These are phyloP conservation scores for Odontocolon sp. DNA, from an alignment of 2,888 invertebrate genomes.

Conservation along the genomic window DNA sequence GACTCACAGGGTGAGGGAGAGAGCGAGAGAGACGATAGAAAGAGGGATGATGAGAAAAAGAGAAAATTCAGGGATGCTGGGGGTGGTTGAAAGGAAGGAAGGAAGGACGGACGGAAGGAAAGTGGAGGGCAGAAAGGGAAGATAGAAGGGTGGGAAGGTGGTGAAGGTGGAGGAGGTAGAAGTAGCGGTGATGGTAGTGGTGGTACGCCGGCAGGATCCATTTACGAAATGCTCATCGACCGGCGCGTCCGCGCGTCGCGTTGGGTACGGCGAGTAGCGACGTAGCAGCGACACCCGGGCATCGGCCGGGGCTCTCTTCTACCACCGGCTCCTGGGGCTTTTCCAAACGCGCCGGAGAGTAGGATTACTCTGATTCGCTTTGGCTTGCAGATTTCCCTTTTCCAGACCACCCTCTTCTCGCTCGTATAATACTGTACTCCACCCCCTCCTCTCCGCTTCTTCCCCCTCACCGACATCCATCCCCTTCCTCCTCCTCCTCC, in stretches of 20 bases:
- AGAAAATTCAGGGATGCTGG: slow-evolving; percentile 37
- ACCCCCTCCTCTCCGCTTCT: not conserved
- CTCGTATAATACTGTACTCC: slow-evolving; percentile 55
- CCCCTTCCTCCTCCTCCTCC: not conserved
- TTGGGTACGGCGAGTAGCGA: slow-evolving; percentile 50
- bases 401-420: slow-evolving; percentile 57
- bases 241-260: slow-evolving; percentile 62
- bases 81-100: slow-evolving; percentile 36
- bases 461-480: not conserved
- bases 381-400: slow-evolving; percentile 79
- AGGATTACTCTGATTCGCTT: slow-evolving; percentile 80
- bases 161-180: slow-evolving; percentile 40
- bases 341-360: slow-evolving; percentile 74
- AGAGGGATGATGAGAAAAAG: slow-evolving; percentile 27
- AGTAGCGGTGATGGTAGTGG: slow-evolving; percentile 35
- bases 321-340: slow-evolving; percentile 65
- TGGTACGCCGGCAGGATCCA: slow-evolving; percentile 70
- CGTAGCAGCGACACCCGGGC: slow-evolving; percentile 59
- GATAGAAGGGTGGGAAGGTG: slow-evolving; percentile 29
- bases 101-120: slow-evolving; percentile 58
- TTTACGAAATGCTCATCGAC: slow-evolving; percentile 80
- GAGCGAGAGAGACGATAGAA: slow-evolving; percentile 41
- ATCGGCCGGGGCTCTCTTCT: slow-evolving; percentile 61
- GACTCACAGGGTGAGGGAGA: slow-evolving; percentile 11
- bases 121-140: slow-evolving; percentile 30